Percentiles rank a stretch among this genome's conserved stretches.
These are phyloP conservation scores for Takifugu rubripes DNA, from an alignment of 2,797 vertebrate genomes.

Conservation along the genomic window DNA sequence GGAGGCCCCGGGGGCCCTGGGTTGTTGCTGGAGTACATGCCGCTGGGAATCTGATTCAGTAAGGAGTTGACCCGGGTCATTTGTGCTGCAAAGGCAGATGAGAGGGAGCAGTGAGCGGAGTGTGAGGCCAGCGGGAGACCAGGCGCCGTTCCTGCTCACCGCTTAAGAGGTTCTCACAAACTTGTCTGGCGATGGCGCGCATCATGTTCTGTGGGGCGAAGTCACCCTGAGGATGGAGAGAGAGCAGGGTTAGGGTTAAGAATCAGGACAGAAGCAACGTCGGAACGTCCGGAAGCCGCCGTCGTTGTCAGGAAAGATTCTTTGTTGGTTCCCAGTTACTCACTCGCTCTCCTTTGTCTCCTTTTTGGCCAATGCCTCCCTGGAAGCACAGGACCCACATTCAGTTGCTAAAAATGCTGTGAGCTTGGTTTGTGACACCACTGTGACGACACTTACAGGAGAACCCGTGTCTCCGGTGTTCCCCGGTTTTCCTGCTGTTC, in stretches of 20 bases:
- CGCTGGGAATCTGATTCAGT: constrained; percentile 93
- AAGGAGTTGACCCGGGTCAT: constrained; percentile 91
- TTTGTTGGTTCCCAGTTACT: constrained; percentile 50
- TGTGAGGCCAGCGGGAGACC: not conserved
- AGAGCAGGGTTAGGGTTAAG: no score
- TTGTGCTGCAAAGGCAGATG: constrained; percentile 75
- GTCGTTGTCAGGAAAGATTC: no score
- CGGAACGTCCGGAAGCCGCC: no score
- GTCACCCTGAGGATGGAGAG: constrained; percentile 80
- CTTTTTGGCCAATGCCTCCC: constrained; percentile 86
- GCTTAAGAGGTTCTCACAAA: constrained; percentile 91
- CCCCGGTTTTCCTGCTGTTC: constrained; percentile 85
- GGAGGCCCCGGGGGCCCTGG: constrained; percentile 88
- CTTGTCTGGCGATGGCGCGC: constrained; percentile 94
- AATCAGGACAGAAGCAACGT: no score
- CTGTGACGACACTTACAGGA: constrained; percentile 74
- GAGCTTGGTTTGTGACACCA: not conserved
- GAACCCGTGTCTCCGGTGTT: constrained; percentile 84
- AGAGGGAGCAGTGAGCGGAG: constrained; percentile 1
- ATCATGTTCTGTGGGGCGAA: constrained; percentile 98
- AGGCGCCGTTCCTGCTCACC: constrained; percentile 69
- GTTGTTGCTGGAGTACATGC: constrained; percentile 81
- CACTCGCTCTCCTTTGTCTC: constrained; percentile 96
- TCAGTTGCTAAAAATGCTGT: not conserved
- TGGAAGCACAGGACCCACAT: constrained; percentile 59